These are phyloP conservation scores for Columba janthina DNA, from an alignment of 2,113 vertebrate species.

Conservation along the genomic window DNA sequence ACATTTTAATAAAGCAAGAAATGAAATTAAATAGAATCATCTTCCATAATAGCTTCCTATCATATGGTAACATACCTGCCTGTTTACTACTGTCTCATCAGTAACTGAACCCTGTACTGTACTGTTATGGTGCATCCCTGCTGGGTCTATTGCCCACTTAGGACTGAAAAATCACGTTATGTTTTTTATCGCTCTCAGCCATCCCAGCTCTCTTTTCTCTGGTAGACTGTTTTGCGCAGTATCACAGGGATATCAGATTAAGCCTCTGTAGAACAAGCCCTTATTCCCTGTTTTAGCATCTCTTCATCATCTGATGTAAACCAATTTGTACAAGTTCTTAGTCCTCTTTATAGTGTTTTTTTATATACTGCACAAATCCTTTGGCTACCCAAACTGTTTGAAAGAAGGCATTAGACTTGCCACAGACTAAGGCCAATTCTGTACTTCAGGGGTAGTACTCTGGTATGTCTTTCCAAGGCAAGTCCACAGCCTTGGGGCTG, in stretches of 20 bases:
- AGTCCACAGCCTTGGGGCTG: neutral
- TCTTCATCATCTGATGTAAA: neutral
- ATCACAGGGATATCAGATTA: neutral
- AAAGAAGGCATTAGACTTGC: neutral
- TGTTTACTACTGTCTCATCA: slow-evolving; percentile 44
- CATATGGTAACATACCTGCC: slow-evolving; percentile 12
- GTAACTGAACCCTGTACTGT: slow-evolving; percentile 15
- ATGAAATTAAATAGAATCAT: slow-evolving; percentile 44
- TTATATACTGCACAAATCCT: neutral
- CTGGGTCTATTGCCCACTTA: slow-evolving; percentile 32
- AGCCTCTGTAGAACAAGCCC: neutral
- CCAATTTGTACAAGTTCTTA: neutral
- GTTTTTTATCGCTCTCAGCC: slow-evolving; percentile 7
- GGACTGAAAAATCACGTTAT: slow-evolving; percentile 28
- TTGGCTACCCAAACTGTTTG: neutral
- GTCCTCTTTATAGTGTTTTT: neutral
- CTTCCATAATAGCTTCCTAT: slow-evolving; percentile 33
- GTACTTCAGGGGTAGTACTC: neutral
- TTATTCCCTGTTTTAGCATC: neutral
- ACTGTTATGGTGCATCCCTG: neutral
- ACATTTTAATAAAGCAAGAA: slow-evolving; percentile 52
- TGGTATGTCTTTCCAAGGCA: neutral
- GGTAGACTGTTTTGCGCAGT: neutral
- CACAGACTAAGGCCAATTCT: neutral
- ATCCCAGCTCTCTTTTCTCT: neutral